phyloP scores from a whole-genome alignment of 1,140 invertebrate species.

The Tetragonula clypearis region DNA sequence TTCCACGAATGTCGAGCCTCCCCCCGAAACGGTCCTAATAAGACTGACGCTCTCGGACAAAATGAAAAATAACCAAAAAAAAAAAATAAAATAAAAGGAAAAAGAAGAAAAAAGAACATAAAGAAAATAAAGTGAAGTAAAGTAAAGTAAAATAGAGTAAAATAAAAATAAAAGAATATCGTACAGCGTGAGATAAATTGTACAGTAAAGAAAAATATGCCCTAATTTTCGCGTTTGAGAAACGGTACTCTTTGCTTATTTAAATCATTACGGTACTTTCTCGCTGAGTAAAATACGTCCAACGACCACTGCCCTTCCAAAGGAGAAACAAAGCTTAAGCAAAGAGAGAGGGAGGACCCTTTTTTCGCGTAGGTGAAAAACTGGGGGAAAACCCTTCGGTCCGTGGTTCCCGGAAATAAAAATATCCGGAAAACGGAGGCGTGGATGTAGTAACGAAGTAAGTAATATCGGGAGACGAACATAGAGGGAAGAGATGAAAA shows the following conservation, averaged over 20 bases:
- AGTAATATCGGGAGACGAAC: too few species aligned
- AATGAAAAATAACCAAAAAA: not conserved
- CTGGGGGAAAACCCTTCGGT: not conserved
- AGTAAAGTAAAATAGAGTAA: not conserved
- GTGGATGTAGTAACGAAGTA: not conserved
- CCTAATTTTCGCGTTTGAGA: conserved; percentile 38
- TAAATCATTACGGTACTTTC: conserved; percentile 47
- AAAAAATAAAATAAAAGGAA: not conserved
- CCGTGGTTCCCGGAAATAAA: not conserved
- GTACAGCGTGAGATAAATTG: not conserved
- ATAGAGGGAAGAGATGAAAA: too few species aligned
- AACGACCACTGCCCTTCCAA: conserved; percentile 61
- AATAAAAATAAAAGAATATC: not conserved
- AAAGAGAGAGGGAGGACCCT: conserved; percentile 18
- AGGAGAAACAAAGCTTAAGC: conserved; percentile 22
- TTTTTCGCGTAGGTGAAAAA: conserved; percentile 14
- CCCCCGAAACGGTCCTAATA: conserved; percentile 47
- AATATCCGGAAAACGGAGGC: not conserved
- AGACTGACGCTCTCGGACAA: conserved; percentile 42
- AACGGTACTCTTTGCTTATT: conserved; percentile 33
- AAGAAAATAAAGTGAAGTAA: not conserved
- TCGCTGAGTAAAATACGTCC: conserved; percentile 57
- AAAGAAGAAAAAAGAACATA: not conserved
- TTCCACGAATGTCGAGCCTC: conserved; percentile 31
- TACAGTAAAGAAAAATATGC: conserved; percentile 25